phyloP scores from a whole-genome alignment of 2,888 invertebrate species.

The Penaeus monodon region DNA sequence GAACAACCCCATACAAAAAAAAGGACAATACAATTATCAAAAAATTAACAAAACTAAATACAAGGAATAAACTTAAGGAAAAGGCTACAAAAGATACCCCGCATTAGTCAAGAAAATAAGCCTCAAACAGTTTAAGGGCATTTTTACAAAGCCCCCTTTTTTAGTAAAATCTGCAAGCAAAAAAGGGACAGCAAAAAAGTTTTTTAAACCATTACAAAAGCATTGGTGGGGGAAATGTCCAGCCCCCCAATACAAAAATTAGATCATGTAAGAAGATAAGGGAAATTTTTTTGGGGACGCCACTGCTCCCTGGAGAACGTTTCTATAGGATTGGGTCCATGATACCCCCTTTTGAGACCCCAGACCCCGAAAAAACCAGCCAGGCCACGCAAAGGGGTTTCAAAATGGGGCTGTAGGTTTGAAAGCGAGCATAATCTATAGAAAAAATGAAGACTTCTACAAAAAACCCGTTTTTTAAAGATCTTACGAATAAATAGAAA shows the following conservation, averaged over 20 bases:
- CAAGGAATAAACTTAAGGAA: constrained; percentile 7
- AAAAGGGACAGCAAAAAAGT: constrained; percentile 51
- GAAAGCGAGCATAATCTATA: constrained; percentile 21
- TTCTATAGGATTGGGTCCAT: constrained; percentile 31
- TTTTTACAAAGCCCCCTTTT: constrained; percentile 65
- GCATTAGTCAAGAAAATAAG: constrained; percentile 65
- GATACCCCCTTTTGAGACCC: constrained; percentile 28
- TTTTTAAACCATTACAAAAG: constrained; percentile 55
- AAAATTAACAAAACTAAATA: background rate
- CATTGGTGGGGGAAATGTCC: constrained; percentile 32
- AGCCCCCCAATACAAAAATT: constrained; percentile 43
- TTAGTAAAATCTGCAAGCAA: constrained; percentile 66
- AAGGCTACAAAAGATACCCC: constrained; percentile 60
- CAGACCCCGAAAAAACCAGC: constrained; percentile 31
- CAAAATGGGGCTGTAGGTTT: constrained; percentile 10
- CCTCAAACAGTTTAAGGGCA: constrained; percentile 66
- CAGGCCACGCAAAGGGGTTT: constrained; percentile 23
- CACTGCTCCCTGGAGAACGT: constrained; percentile 36
- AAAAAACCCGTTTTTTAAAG: background rate
- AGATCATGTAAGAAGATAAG: constrained; percentile 14
- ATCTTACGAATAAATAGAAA: constrained; percentile 17
- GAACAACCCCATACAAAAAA: background rate
- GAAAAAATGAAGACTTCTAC: constrained; percentile 13
- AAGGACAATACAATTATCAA: background rate
- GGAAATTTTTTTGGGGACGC: constrained; percentile 30